A percentile compares a stretch with the other conserved stretches of the same genome.
These are phyloP conservation scores for Eupithecia insigniata DNA, from an alignment of 2,888 invertebrate species.

Conservation along the genomic window DNA sequence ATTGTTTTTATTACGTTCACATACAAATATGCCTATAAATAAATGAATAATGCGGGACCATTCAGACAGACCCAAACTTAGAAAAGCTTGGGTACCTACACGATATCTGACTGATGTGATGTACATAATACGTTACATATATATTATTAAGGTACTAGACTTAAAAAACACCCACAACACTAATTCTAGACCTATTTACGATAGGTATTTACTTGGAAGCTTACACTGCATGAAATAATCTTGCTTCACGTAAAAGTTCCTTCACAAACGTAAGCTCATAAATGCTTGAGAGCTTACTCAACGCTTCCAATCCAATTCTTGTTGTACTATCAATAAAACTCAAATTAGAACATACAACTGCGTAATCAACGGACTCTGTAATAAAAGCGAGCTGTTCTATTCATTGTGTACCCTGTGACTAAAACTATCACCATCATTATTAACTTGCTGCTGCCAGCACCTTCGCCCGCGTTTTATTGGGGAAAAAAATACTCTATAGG, in stretches of 20 bases:
- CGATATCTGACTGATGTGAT: no score
- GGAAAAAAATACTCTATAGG: no score
- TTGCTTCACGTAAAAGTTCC: neutral
- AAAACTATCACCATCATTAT: neutral
- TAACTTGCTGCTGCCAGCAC: no score
- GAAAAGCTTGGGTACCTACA: neutral
- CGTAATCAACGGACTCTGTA: constrained; percentile 14
- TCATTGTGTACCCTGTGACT: constrained; percentile 6
- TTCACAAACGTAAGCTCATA: constrained; percentile 9
- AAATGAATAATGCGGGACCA: neutral
- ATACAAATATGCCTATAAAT: no score
- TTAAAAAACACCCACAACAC: neutral
- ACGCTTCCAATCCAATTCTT: constrained; percentile 8
- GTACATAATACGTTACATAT: no score
- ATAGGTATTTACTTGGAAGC: neutral
- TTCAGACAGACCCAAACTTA: neutral
- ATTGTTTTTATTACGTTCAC: no score
- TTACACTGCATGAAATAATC: neutral
- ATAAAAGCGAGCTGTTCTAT: constrained; percentile 24
- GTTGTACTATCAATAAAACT: constrained; percentile 20
- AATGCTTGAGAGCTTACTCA: constrained; percentile 9
- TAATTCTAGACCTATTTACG: neutral
- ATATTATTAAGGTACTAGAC: no score
- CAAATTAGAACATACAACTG: constrained; percentile 28
- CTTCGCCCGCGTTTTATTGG: no score